Base-by-base conservation (phyloP, 2,113 vertebrate genomes). In the Ancistrus triradiatus region DNA sequence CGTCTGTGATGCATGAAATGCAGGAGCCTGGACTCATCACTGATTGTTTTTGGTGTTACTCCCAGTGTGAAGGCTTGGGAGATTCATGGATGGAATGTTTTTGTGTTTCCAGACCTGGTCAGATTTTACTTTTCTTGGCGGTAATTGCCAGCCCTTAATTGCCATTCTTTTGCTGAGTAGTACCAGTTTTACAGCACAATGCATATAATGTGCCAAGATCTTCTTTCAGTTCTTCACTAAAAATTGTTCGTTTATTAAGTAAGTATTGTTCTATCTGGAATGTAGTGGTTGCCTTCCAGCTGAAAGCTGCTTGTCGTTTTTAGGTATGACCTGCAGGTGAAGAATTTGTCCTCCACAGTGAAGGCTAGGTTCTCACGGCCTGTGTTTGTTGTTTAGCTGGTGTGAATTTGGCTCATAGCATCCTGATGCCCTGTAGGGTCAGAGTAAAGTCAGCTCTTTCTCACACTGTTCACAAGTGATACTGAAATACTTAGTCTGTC, bases 41-140 rank as follows among this genome's bases (percentile, higher is more conserved):
- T 79, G 75, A 74, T 76, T 77, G 79, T 77, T 76, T 70, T 77
- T 68, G 77, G 74, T 46, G 44, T 51, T 74, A 65, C 79, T 78
- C 78, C 75, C 61, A 74, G 52, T 64, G 77, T 75, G 71, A 69
- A 81, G 69, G 15, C 48, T 50, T 72, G 42, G 69, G 72, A 76
- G 73, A 80, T 80, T 78, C 80, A 73, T 65, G n/a, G 18, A 14
- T 75, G 83, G 84, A 87, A 86, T 88, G 78, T 51, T 55, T 81
- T 88, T 88, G 83, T 88, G 68, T 76, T 63, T 50, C 10, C 38
- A 33, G 55, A 24, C 33, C 42, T 74, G 42, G 42, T 63, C 53
- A 31, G 46, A 53, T 62, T 38, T 47, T 33, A 17, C 22, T 38
- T 47, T 42, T 56, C 40, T 8, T 49, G 21, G 11, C 33, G 19